Percentiles rank a stretch among this genome's conserved stretches.
These are phyloP conservation scores for Pelodiscus sinensis DNA, from an alignment of 2,113 vertebrate genomes.

Conservation along the genomic window DNA sequence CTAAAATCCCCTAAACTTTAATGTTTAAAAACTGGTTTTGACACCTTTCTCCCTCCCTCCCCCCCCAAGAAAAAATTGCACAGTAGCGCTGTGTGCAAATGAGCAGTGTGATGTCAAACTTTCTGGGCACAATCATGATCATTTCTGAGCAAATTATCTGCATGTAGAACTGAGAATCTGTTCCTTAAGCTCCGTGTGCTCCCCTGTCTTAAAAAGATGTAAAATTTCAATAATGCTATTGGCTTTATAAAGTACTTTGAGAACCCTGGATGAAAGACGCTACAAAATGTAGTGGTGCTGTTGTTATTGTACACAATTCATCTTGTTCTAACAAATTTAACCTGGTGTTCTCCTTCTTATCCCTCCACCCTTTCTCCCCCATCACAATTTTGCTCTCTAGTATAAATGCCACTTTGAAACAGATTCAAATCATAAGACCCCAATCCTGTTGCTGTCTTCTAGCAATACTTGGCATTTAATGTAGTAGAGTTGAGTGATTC, in stretches of 20 bases:
- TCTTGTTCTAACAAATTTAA: background rate
- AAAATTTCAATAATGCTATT: background rate
- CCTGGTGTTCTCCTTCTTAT: background rate
- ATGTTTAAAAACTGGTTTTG: background rate
- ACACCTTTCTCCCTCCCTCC: background rate
- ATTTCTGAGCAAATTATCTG: background rate
- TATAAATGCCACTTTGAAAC: background rate
- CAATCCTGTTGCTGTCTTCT: rapidly evolving
- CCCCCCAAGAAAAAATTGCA: background rate
- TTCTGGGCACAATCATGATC: background rate
- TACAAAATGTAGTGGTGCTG: rapidly evolving
- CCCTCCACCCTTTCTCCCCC: background rate
- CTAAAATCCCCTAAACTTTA: background rate
- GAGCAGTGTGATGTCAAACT: background rate
- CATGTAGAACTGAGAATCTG: background rate
- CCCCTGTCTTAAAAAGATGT: background rate
- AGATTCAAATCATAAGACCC: rapidly evolving
- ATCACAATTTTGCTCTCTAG: background rate
- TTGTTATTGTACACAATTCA: background rate
- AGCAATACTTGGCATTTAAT: rapidly evolving
- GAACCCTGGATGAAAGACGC: background rate
- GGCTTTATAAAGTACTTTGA: background rate
- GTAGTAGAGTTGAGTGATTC: rapidly evolving
- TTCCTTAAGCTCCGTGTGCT: background rate
- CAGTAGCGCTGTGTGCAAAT: background rate